Conservation (phyloP, 2,797 vertebrate genomes). For the Urosaurus nigricauda region DNA sequence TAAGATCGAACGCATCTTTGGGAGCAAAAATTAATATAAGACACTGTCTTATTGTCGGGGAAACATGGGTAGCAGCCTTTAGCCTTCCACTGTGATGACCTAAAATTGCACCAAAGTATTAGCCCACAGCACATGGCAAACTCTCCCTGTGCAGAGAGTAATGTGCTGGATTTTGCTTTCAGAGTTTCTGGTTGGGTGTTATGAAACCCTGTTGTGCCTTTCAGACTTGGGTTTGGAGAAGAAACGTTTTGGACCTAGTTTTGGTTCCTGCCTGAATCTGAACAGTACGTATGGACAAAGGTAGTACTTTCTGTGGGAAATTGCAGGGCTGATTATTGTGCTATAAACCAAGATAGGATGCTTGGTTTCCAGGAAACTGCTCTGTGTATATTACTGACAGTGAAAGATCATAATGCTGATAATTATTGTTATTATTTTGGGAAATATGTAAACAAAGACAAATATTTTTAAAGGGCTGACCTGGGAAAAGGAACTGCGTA, state of each 20-base stretch:
- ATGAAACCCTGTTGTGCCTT: not conserved
- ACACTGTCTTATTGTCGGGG: too few species aligned
- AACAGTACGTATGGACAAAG: not conserved
- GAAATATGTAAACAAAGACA: constrained; percentile 41
- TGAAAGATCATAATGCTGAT: not conserved
- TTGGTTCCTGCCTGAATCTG: not conserved
- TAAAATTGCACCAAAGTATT: not conserved
- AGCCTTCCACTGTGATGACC: not conserved
- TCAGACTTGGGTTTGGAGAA: not conserved
- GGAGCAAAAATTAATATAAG: too few species aligned
- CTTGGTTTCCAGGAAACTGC: constrained; percentile 29
- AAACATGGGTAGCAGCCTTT: too few species aligned
- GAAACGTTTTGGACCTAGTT: not conserved
- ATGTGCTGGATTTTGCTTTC: not conserved
- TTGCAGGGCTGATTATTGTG: not conserved
- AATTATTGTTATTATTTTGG: constrained; percentile 32
- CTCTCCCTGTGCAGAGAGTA: not conserved
- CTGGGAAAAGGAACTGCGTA: constrained; percentile 51
- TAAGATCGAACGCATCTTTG: too few species aligned
- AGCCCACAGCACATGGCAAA: not conserved
- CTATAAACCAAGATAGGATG: not conserved
- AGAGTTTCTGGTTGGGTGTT: not conserved
- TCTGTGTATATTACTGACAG: not conserved
- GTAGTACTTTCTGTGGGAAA: not conserved
- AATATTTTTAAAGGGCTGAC: constrained; percentile 51